Evolutionary conservation across 2,113 vertebrate species (phyloP).

Genomic region (Alces alces): DNA sequence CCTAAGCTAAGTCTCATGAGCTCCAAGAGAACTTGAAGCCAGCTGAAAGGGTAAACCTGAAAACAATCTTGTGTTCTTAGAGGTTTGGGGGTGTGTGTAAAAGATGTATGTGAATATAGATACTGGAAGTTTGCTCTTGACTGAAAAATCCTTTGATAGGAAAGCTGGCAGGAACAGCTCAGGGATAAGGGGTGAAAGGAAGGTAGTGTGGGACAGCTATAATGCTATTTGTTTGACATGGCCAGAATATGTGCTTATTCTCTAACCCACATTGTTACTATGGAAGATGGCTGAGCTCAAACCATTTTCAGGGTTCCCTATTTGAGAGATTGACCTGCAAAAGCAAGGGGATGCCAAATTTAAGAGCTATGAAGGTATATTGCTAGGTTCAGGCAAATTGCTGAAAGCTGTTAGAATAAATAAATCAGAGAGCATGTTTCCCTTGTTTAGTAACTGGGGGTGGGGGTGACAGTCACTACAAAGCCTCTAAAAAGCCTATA

Average conservation of each 20-base stretch:
- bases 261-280: not conserved
- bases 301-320: not conserved
- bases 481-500: not conserved
- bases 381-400: not conserved
- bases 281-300: not conserved
- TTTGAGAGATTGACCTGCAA: not conserved
- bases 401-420: not conserved
- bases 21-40: not conserved
- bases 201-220: not conserved
- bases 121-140: not conserved
- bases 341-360: not conserved
- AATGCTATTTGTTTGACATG: not conserved
- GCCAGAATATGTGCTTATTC: not conserved
- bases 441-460: not conserved
- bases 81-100: not conserved
- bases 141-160: not conserved
- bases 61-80: not conserved
- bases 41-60: not conserved
- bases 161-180: not conserved
- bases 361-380: not conserved
- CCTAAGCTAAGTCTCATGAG: not conserved
- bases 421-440: not conserved
- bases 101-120: not conserved
- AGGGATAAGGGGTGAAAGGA: not conserved
- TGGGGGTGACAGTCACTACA: not conserved